Evolutionary conservation across 2,888 invertebrate species (phyloP).

Genomic region (Heliconius ethilla): DNA sequence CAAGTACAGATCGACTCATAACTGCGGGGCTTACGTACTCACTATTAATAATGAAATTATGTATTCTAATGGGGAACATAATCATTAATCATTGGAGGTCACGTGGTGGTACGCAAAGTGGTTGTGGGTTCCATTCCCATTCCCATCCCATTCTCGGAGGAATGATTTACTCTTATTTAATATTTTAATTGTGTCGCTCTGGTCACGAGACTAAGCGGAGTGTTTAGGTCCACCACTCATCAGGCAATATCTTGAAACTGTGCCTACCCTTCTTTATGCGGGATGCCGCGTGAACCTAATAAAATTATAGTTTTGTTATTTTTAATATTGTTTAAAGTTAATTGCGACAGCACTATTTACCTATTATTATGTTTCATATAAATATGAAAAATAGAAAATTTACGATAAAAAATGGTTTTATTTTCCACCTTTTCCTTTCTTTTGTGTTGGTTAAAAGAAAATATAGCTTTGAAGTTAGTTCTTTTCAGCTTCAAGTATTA

Average conservation of each 20-base stretch:
- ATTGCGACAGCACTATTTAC: not conserved
- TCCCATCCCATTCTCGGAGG: no score
- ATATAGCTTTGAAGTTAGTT: not conserved
- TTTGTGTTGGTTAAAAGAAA: not conserved
- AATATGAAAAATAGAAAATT: not conserved
- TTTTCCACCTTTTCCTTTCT: not conserved
- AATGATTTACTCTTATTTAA: no score
- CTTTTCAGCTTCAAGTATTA: not conserved
- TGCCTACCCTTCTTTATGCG: no score
- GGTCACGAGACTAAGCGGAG: no score
- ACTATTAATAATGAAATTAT: constrained; percentile 28
- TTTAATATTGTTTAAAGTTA: no score
- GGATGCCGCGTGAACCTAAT: no score
- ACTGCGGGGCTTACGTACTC: constrained; percentile 31
- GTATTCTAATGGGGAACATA: constrained; percentile 22
- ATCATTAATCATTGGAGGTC: constrained; percentile 26
- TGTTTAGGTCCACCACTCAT: no score
- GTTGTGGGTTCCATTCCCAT: not conserved
- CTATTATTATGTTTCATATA: not conserved
- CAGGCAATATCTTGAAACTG: no score
- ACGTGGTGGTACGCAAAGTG: not conserved
- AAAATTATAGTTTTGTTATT: no score
- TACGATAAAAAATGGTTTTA: not conserved
- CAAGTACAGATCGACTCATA: constrained; percentile 25
- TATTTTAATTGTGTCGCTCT: no score